Evolutionary conservation across 2,888 invertebrate species (phyloP), one percentile per base, ranked within the genome.

Genomic region (Leuctra nigra): DNA sequence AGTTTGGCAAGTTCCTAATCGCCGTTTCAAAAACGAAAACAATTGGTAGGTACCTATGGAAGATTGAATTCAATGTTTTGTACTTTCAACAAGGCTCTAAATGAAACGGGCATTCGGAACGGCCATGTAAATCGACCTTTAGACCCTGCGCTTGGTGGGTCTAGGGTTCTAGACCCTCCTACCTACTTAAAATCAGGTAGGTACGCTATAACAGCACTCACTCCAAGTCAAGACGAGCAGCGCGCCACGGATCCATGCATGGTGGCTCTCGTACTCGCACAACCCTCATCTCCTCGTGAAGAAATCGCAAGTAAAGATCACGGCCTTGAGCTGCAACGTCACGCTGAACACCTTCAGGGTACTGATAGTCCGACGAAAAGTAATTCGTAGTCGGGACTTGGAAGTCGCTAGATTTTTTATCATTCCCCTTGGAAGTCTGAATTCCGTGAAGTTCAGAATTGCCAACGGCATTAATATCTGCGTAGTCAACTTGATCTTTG

Each of bases 241-340:
- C 50, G 7, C 35, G 33, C 50, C 50, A 50, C 11, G 50, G 50
- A 33, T 50, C 50, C 22, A 50, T 29, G 33, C 20, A 33, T 1
- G 35, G 50, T 18, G 50, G 50, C 20, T 35, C 35, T 3, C 50
- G 50, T 1, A 50, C 50, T 13, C 35, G 29, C 18, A 33, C 33
- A 2, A n/a, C n/a, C 7, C 50, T 33, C 22, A 50, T 50, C 35
- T 50, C 50, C 35, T 50, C 50, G 20, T 50, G 35, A 11, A 50
- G 35, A n/a, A 50, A 50, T 4, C 50, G 50, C 50, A 50, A 16
- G 50, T 50, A 50, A 13, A 50, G 50, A 13, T 50, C 50, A 7
- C 33, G 33, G 18, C 50, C 33, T 9, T 35, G 50, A 18, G 35
- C 22, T 3, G 50, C 50, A 1, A 35, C 35, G 7, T 50, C 33